These are phyloP conservation scores for Chymomyza costata DNA, from an alignment of 1,140 invertebrate genomes.

Conservation along the genomic window DNA sequence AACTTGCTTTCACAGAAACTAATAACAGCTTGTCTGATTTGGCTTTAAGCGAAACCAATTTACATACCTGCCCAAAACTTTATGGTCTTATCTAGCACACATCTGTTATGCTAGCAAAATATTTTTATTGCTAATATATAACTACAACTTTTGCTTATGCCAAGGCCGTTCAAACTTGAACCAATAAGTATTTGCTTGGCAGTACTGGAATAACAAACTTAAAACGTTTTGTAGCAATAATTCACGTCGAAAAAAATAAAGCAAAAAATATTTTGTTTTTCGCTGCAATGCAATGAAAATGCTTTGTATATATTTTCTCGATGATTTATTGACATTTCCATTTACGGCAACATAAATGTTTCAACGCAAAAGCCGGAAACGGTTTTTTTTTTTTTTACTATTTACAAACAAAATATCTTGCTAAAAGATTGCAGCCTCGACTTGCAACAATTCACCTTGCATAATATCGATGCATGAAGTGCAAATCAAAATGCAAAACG, in stretches of 20 bases:
- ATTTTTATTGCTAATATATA: too few species aligned
- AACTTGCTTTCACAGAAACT: too few species aligned
- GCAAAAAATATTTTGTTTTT: too few species aligned
- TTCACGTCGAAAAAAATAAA: conserved; percentile 44
- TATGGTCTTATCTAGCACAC: too few species aligned
- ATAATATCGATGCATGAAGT: conserved; percentile 20
- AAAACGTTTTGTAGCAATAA: conserved; percentile 23
- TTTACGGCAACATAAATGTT: conserved; percentile 70
- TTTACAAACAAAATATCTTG: conserved; percentile 12
- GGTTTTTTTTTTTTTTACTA: conserved; percentile 53
- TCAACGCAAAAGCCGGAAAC: conserved; percentile 66
- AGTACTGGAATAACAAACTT: too few species aligned
- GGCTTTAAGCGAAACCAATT: too few species aligned
- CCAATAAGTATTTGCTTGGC: too few species aligned
- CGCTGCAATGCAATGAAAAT: conserved; percentile 26
- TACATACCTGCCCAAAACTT: too few species aligned
- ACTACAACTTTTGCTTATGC: too few species aligned
- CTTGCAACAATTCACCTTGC: neutral
- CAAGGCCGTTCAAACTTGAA: too few species aligned
- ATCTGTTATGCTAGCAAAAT: too few species aligned
- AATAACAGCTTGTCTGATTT: too few species aligned
- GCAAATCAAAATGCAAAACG: conserved; percentile 71
- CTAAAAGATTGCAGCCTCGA: conserved; percentile 50
- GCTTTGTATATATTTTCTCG: conserved; percentile 10
- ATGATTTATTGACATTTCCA: conserved; percentile 73